Evolutionary conservation across 23 tunicate species (phyloP).

Genomic region (Halocynthia aurantium): DNA sequence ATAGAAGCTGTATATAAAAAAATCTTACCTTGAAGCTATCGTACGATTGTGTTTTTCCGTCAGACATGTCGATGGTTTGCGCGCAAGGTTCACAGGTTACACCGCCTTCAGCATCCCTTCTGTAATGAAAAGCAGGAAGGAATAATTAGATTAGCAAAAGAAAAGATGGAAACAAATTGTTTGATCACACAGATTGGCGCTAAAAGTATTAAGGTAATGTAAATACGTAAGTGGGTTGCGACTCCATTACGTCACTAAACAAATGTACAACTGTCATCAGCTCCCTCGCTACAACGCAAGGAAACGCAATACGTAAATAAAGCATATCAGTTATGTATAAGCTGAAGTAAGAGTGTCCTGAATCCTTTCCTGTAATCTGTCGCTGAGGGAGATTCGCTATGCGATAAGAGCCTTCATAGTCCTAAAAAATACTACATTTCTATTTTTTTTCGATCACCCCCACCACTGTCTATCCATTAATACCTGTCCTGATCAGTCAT

Average conservation of each 20-base stretch:
- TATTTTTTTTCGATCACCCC: too few relatives aligned
- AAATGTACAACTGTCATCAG: background rate
- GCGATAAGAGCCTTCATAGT: too few relatives aligned
- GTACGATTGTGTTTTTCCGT: constrained; percentile 11
- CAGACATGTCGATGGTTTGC: constrained; percentile 29
- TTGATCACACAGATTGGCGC: too few relatives aligned
- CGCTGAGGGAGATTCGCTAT: background rate
- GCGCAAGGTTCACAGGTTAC: constrained; percentile 72
- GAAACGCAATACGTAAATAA: background rate
- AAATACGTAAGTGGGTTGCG: too few relatives aligned
- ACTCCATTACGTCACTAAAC: too few relatives aligned
- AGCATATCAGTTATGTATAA: background rate
- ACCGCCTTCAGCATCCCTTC: constrained; percentile 61
- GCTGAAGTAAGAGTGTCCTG: background rate
- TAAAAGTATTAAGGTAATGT: too few relatives aligned
- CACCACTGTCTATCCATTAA: background rate
- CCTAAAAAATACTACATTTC: too few relatives aligned
- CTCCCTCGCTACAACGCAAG: background rate
- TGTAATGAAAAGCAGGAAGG: constrained; percentile 9
- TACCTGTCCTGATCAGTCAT: constrained; percentile 53
- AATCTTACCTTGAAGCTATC: constrained; percentile 20
- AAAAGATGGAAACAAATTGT: background rate
- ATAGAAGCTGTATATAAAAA: background rate
- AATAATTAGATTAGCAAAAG: background rate
- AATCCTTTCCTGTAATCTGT: background rate